A percentile compares a stretch with the other conserved stretches of the same genome.
phyloP scores from a whole-genome alignment of 30 jellyfish, hydroid and myxozoan genomes.

The Hydractinia echinata region DNA sequence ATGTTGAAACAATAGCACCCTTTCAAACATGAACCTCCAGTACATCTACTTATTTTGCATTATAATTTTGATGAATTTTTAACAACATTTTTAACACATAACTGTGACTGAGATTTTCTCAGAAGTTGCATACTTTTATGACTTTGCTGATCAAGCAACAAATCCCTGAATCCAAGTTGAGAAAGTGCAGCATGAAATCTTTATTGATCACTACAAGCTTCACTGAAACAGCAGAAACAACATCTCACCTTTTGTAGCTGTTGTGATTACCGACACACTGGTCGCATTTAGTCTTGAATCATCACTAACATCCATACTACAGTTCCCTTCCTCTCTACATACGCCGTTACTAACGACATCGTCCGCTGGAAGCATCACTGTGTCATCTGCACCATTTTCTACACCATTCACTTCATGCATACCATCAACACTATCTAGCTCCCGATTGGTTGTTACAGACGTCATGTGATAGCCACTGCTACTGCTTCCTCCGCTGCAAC shows the following conservation, averaged over 20 bases:
- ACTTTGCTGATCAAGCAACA: no score
- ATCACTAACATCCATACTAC: background rate
- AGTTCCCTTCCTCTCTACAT: background rate
- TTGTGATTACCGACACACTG: slow-evolving; percentile 7
- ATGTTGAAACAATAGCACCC: no score
- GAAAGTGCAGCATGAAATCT: no score
- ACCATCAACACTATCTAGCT: background rate
- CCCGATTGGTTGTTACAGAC: slow-evolving; percentile 31
- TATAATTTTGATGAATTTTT: no score
- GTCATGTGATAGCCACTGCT: background rate
- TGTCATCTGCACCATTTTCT: slow-evolving; percentile 42
- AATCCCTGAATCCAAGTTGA: no score
- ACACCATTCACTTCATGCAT: background rate
- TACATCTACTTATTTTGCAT: no score
- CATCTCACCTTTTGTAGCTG: background rate
- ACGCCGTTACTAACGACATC: slow-evolving; percentile 38
- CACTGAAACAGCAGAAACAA: background rate
- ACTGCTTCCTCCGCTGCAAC: slow-evolving; percentile 31
- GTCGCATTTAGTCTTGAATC: background rate
- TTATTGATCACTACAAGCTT: no score
- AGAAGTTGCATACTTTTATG: no score
- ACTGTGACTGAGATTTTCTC: no score
- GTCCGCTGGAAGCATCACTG: slow-evolving; percentile 55
- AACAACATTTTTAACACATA: no score
- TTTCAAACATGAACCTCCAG: no score